Percentiles rank a stretch among this genome's conserved stretches.
Evolutionary conservation across 2,888 invertebrate genomes (phyloP).

Genomic region (Thalpophila matura): DNA sequence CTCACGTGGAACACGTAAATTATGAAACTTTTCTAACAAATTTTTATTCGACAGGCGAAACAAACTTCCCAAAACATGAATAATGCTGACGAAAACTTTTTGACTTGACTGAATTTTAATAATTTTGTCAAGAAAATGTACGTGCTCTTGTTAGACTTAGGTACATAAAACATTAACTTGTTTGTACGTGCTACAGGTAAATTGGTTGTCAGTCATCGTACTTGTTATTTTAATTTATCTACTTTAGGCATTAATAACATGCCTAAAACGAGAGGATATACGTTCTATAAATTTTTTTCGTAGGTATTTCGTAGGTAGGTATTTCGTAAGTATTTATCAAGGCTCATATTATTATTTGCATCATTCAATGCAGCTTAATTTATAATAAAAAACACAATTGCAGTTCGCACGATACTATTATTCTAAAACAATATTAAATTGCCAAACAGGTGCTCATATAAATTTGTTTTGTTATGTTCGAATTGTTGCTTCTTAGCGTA

Average conservation of each 20-base stretch:
- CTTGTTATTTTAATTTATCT: too few species aligned
- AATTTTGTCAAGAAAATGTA: slow-evolving; percentile 37
- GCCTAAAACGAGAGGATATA: too few species aligned
- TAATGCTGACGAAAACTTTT: slow-evolving; percentile 31
- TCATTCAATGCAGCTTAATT: too few species aligned
- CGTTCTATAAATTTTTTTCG: too few species aligned
- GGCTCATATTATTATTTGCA: too few species aligned
- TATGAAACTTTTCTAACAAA: slow-evolving; percentile 33
- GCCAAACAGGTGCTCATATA: not conserved
- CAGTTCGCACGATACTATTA: too few species aligned
- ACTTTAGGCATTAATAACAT: too few species aligned
- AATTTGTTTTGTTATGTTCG: not conserved
- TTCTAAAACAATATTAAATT: not conserved
- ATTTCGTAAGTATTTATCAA: too few species aligned
- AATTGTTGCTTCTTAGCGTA: slow-evolving; percentile 5
- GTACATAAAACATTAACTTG: slow-evolving; percentile 9
- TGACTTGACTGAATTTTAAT: slow-evolving; percentile 23
- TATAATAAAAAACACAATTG: too few species aligned
- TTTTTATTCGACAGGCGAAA: slow-evolving; percentile 54
- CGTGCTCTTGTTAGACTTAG: slow-evolving; percentile 16
- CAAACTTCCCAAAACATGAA: slow-evolving; percentile 38
- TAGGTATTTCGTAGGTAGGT: too few species aligned
- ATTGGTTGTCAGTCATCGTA: slow-evolving; percentile 16
- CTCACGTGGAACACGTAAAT: slow-evolving; percentile 31
- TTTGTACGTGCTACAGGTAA: not conserved